These are phyloP conservation scores for Notolepis coatsorum DNA, from an alignment of 2,797 vertebrate species.

Conservation along the genomic window DNA sequence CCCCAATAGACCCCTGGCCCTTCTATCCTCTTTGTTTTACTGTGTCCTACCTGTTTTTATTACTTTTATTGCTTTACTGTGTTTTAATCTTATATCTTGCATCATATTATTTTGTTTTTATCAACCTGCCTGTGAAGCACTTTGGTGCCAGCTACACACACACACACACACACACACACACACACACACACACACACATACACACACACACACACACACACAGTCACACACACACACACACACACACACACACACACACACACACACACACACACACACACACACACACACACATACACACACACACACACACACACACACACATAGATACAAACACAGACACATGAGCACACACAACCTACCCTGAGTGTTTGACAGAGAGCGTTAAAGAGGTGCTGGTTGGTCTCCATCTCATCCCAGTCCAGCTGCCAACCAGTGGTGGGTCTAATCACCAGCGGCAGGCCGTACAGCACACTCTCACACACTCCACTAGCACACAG, in stretches of 20 bases:
- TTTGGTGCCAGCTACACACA: too few species aligned
- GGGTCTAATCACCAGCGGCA: slow-evolving; percentile 88
- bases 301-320: background rate
- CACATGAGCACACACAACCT: slow-evolving; percentile 36
- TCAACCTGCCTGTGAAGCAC: too few species aligned
- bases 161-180: too few species aligned
- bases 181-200: too few species aligned
- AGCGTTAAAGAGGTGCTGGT: slow-evolving; percentile 91
- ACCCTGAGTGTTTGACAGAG: slow-evolving; percentile 90
- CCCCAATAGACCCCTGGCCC: too few species aligned
- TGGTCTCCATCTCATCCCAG: slow-evolving; percentile 95
- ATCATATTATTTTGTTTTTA: too few species aligned
- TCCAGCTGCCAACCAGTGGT: slow-evolving; percentile 94
- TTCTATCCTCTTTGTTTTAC: too few species aligned
- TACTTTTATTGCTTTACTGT: too few species aligned
- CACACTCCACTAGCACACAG: slow-evolving; percentile 88
- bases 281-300: background rate
- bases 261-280: background rate
- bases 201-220: too few species aligned
- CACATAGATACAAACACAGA: slow-evolving; percentile 2
- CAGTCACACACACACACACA: background rate
- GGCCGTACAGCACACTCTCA: slow-evolving; percentile 90
- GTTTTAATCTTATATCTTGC: too few species aligned
- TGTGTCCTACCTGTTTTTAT: too few species aligned
- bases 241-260: slow-evolving; percentile 7